These are phyloP conservation scores for Smittia aterrima DNA, from an alignment of 2,888 invertebrate species.

Conservation along the genomic window DNA sequence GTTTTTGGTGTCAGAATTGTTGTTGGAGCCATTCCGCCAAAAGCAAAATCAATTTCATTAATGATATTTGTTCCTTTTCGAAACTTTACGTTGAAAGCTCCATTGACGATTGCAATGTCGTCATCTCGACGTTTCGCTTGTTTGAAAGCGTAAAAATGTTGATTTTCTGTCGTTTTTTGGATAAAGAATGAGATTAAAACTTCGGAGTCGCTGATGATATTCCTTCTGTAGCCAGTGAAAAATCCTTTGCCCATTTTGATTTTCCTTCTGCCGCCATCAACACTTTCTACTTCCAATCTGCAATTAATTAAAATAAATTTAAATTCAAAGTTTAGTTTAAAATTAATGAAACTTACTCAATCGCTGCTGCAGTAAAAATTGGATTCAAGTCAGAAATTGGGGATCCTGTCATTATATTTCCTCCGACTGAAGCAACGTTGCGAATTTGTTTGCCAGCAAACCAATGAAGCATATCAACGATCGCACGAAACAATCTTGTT, in stretches of 20 bases:
- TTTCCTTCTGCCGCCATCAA: slow-evolving; percentile 57
- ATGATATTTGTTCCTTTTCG: slow-evolving; percentile 59
- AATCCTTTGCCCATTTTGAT: slow-evolving; percentile 74
- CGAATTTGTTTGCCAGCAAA: slow-evolving; percentile 88
- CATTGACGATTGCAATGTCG: slow-evolving; percentile 94
- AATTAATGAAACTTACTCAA: slow-evolving; percentile 49
- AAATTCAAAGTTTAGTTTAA: neutral
- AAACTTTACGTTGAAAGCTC: slow-evolving; percentile 72
- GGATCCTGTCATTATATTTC: slow-evolving; percentile 64
- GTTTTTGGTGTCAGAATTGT: slow-evolving; percentile 73
- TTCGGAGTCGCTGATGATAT: slow-evolving; percentile 70
- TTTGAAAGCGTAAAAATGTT: slow-evolving; percentile 83
- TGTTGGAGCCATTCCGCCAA: slow-evolving; percentile 90
- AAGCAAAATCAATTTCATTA: slow-evolving; percentile 68
- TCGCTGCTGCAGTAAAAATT: no score
- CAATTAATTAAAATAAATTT: neutral
- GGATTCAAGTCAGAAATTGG: neutral
- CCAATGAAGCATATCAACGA: no score
- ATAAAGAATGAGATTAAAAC: slow-evolving; percentile 76
- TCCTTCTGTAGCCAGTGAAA: slow-evolving; percentile 83
- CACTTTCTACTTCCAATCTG: slow-evolving; percentile 62
- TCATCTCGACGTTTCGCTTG: slow-evolving; percentile 90
- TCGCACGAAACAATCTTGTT: no score
- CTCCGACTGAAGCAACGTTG: slow-evolving; percentile 90
- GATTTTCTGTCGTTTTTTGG: slow-evolving; percentile 66